A percentile compares a stretch with the other conserved stretches of the same genome.
phyloP scores from a whole-genome alignment of 2,113 vertebrate genomes.

The Syngnathus typhle region DNA sequence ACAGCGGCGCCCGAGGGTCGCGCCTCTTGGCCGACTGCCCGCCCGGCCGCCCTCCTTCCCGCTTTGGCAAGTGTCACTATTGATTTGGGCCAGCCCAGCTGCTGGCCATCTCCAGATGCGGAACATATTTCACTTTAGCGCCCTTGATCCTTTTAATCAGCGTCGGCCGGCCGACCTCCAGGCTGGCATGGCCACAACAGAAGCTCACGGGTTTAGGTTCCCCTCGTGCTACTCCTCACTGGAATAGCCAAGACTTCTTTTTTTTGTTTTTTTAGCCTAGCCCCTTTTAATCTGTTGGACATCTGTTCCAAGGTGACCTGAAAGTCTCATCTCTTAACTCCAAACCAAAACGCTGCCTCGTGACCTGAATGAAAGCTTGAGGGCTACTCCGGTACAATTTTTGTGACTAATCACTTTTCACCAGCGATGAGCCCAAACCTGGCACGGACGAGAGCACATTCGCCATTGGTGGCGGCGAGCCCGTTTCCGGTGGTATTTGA shows the following conservation, averaged over 20 bases:
- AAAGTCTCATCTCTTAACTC: not conserved
- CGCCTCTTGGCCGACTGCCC: slow-evolving; percentile 11
- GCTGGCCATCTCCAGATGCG: slow-evolving; percentile 9
- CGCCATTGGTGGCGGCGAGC: not conserved
- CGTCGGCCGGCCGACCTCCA: slow-evolving; percentile 5
- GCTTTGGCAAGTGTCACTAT: slow-evolving; percentile 60
- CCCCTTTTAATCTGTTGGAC: slow-evolving; percentile 31
- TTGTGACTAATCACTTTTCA: no score
- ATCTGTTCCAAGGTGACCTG: slow-evolving; percentile 32
- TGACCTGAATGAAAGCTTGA: no score
- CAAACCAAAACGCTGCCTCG: not conserved
- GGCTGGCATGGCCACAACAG: slow-evolving; percentile 13
- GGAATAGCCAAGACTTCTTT: slow-evolving; percentile 42
- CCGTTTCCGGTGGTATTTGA: not conserved
- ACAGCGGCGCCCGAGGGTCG: slow-evolving; percentile 46
- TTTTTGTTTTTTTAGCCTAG: not conserved
- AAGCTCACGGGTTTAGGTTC: slow-evolving; percentile 19
- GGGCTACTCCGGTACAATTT: no score
- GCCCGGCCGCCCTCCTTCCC: slow-evolving; percentile 12
- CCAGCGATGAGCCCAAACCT: no score
- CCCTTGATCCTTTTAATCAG: slow-evolving; percentile 21
- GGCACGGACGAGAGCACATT: not conserved
- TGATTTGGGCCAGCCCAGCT: slow-evolving; percentile 48
- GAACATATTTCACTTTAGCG: slow-evolving; percentile 8
- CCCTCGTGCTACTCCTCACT: slow-evolving; percentile 28